Evolutionary conservation across 2,888 invertebrate species (phyloP).

Genomic region (Dione juno): DNA sequence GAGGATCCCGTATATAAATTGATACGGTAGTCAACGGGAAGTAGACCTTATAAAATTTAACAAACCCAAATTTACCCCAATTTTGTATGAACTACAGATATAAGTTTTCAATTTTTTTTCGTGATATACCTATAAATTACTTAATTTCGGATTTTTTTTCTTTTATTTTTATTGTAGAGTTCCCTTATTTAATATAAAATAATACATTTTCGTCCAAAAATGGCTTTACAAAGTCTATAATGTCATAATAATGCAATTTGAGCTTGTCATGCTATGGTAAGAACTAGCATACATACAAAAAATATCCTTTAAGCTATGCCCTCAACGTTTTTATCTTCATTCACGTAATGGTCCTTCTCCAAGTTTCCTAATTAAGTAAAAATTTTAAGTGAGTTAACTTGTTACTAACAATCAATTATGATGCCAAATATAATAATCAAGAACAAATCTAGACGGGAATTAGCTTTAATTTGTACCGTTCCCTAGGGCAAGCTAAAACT

Average conservation of each 20-base stretch:
- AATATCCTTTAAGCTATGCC: conserved; percentile 13
- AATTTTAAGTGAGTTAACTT: conserved; percentile 20
- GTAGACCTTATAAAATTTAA: too few species aligned
- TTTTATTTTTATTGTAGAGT: too few species aligned
- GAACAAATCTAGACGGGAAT: conserved; percentile 57
- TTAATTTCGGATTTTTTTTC: too few species aligned
- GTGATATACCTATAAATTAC: too few species aligned
- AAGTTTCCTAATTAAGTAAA: conserved; percentile 8
- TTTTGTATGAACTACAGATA: too few species aligned
- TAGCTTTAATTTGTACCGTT: conserved; percentile 57
- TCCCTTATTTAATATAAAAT: too few species aligned
- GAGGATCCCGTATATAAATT: too few species aligned
- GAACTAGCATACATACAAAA: conserved; percentile 13
- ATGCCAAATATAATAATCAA: conserved; percentile 49
- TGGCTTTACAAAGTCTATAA: too few species aligned
- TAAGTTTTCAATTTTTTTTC: too few species aligned
- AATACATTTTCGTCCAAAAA: too few species aligned
- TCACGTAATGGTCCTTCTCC: conserved; percentile 18
- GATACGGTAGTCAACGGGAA: too few species aligned
- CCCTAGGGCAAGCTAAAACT: conserved; percentile 59
- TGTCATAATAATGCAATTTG: conserved; percentile 17
- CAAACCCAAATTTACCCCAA: too few species aligned
- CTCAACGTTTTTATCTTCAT: not conserved
- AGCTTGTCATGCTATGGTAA: conserved; percentile 14
- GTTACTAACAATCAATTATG: conserved; percentile 36